Conservation (phyloP, 2,113 vertebrate genomes). For the Prionailurus bengalensis region DNA sequence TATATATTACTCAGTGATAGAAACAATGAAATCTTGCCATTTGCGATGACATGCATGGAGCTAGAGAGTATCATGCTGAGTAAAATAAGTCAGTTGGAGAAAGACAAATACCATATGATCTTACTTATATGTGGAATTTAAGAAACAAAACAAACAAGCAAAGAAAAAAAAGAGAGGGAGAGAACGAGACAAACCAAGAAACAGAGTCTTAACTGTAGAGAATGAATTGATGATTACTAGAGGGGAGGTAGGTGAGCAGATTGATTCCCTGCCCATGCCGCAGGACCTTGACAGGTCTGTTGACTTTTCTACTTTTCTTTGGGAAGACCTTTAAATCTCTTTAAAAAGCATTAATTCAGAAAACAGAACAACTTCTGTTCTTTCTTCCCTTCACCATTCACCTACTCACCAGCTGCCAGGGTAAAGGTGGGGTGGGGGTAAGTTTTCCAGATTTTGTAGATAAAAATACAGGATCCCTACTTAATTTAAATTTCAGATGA, state of each 20-base stretch:
- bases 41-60: background rate
- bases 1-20: background rate
- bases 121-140: background rate
- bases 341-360: background rate
- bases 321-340: slow-evolving; percentile 34
- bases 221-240: background rate
- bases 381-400: slow-evolving; percentile 17
- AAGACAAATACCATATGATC: background rate
- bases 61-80: background rate
- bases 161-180: background rate
- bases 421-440: background rate
- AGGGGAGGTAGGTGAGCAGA: background rate
- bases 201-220: background rate
- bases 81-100: background rate
- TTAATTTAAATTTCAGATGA: slow-evolving; percentile 49
- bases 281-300: background rate
- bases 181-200: background rate
- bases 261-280: background rate
- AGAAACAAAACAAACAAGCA: background rate
- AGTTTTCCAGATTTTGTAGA: slow-evolving; percentile 42
- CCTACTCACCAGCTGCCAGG: slow-evolving; percentile 41
- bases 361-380: slow-evolving; percentile 17
- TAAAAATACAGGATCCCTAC: background rate
- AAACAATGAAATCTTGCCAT: background rate
- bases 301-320: background rate